A percentile compares a stretch with the other conserved stretches of the same genome.
phyloP scores from a whole-genome alignment of 2,113 vertebrate genomes.

The Siniperca chuatsi region DNA sequence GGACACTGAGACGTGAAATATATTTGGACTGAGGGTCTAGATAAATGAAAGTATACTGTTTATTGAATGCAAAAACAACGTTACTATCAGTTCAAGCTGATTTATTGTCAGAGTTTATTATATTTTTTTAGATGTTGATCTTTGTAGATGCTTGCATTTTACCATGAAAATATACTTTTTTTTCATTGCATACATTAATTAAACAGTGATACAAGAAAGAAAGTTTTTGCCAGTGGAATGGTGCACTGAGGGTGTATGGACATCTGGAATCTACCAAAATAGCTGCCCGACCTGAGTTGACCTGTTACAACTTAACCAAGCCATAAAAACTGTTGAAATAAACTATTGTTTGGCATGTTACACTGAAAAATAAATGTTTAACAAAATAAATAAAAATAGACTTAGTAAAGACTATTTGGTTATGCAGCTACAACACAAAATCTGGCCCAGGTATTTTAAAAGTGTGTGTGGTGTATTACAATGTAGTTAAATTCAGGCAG shows the following conservation, averaged over 20 bases:
- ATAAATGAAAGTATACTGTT: conserved; percentile 5
- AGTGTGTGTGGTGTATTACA: not conserved
- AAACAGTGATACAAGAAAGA: not conserved
- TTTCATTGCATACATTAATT: too few relatives aligned
- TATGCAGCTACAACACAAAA: not conserved
- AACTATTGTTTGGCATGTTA: not conserved
- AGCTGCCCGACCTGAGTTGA: not conserved
- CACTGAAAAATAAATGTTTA: not conserved
- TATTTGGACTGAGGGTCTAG: conserved; percentile 19
- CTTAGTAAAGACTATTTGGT: not conserved
- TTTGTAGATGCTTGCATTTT: not conserved
- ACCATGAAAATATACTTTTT: not conserved
- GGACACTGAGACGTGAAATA: conserved; percentile 27
- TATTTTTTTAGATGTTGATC: not conserved
- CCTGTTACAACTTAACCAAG: not conserved
- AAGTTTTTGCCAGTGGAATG: not conserved
- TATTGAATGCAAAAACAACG: not conserved
- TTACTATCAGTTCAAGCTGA: not conserved
- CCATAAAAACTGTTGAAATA: not conserved
- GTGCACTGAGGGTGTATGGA: not conserved
- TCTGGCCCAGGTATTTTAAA: not conserved
- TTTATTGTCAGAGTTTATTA: not conserved
- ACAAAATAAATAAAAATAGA: not conserved
- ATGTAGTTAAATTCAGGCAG: not conserved
- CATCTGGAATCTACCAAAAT: not conserved